Percentiles rank a stretch among this genome's conserved stretches.
Conservation (phyloP, 2,888 invertebrate genomes). For the Scelioninae gen. 1 region DNA sequence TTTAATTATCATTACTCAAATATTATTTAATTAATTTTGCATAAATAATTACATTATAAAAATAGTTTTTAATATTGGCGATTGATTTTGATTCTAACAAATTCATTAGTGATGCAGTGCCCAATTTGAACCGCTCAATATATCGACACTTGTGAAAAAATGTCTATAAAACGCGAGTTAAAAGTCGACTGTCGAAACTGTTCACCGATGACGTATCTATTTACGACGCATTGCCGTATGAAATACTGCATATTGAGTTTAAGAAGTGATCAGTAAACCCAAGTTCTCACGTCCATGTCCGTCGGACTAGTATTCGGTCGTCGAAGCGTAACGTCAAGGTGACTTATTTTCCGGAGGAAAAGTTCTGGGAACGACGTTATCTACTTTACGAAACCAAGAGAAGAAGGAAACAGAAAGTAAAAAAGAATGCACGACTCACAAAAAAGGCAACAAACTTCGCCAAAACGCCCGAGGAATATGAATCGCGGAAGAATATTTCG, state of each 20-base stretch:
- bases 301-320: constrained; percentile 2
- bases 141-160: neutral
- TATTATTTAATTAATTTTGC: no score
- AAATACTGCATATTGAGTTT: constrained; percentile 61
- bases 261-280: constrained; percentile 49
- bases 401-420: neutral
- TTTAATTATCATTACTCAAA: no score
- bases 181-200: constrained; percentile 16
- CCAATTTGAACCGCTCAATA: no score
- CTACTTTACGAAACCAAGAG: neutral
- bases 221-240: constrained; percentile 34
- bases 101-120: no score
- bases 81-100: no score
- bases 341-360: constrained; percentile 12
- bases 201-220: constrained; percentile 32
- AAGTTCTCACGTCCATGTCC: constrained; percentile 40
- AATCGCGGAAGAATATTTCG: constrained; percentile 12
- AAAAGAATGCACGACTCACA: constrained; percentile 16
- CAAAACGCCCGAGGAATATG: constrained; percentile 8
- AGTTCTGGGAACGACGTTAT: constrained; percentile 33
- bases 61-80: no score
- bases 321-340: neutral
- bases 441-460: constrained; percentile 9
- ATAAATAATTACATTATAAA: no score
- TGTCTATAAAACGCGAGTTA: constrained; percentile 3